Conservation (phyloP, 2,113 vertebrate species). For the Sinosuthora webbiana region DNA sequence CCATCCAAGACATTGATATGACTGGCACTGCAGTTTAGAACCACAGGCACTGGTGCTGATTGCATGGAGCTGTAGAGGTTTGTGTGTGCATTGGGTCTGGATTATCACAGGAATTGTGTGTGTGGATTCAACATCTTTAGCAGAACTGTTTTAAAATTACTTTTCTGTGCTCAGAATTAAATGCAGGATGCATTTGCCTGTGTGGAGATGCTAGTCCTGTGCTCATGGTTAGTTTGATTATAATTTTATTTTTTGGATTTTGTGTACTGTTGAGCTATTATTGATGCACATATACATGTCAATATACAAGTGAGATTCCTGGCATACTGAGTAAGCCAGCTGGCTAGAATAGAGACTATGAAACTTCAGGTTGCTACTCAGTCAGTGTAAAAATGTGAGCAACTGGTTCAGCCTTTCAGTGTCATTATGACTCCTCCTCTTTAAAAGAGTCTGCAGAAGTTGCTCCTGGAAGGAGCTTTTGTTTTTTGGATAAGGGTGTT, state of each 20-base stretch:
- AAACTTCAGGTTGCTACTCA: background rate
- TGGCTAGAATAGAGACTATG: background rate
- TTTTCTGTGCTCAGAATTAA: background rate
- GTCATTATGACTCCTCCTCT: background rate
- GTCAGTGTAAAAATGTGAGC: background rate
- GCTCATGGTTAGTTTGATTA: background rate
- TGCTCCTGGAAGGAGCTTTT: background rate
- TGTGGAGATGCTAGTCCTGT: background rate
- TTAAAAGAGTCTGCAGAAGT: background rate
- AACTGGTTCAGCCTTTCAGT: background rate
- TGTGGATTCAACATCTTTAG: background rate
- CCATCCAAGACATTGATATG: background rate
- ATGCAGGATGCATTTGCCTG: background rate
- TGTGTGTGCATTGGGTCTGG: background rate
- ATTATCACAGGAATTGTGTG: background rate
- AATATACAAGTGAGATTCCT: background rate
- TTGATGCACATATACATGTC: background rate
- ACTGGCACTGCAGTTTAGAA: background rate
- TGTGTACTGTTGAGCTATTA: background rate
- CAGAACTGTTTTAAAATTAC: background rate
- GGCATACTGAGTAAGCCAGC: background rate
- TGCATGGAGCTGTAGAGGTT: background rate
- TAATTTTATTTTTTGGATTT: background rate
- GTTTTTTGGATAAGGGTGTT: background rate
- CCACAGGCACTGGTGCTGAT: background rate